Base-by-base conservation (phyloP, 2,113 vertebrate species). In the Panthera uncia region DNA sequence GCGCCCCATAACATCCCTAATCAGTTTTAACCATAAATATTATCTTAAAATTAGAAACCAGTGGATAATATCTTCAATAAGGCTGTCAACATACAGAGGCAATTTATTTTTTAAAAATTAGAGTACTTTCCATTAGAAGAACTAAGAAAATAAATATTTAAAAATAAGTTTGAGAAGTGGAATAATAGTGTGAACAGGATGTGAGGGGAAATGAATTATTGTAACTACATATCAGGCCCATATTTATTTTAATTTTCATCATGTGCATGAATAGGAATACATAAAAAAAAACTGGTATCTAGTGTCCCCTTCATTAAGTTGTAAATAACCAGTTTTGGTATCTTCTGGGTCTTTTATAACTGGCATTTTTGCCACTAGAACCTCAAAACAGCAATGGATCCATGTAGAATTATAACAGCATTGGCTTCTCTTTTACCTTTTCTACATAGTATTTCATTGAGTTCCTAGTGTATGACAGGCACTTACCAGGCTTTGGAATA, bases 31-130 rank as follows among this genome's bases (percentile, higher is more conserved):
- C 79, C 10, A 13, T 23, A 25, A 16, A 27, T 78, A 73, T 71
- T 73, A 78, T 50, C 15, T 91, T 94, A 84, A 83, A n/a, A 84
- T 91, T 94, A 50, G 21, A 84, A 95, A 80, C 3, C 13, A 91
- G 4, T 74, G 14, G 15, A 41, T 74, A 87, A 79, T 36, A 84
- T 50, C 63, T 27, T 68, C 61, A 52, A 18, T 15, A 87, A 73
- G 68, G 5, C 8, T 27, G 14, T 68, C n/a, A 45, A 57, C 5
- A 50, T 78, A 16, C 12, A 74, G 48, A 79, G 19, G n/a, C 3
- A 91, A 95, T 69, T 89, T 76, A 55, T 89, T 71, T 95, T 85
- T 79, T 80, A 86, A 89, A 93, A 91, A n/a, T 69, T 41, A 38
- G 31, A 74, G 9, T 68, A 1, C 31, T 91, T 78, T 73, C 38